Evolutionary conservation across 1,140 invertebrate genomes (phyloP), one percentile per base, ranked within the genome.

Genomic region (Calosoma granatense): DNA sequence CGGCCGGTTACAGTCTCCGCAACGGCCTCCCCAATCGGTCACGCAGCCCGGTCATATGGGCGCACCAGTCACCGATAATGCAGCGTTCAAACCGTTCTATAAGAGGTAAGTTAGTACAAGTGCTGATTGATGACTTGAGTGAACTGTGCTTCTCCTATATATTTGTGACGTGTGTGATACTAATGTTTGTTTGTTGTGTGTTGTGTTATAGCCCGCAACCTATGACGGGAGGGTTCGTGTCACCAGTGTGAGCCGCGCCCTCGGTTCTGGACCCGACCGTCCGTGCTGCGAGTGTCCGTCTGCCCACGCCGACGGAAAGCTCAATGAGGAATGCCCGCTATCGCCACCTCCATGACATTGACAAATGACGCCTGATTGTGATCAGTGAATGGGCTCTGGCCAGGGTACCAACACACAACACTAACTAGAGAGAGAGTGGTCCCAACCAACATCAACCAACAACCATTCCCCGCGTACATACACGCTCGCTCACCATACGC

Each of bases 1-100:
- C 64, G 71, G 77, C 53, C 54, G 72, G 63, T 22, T 73, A 62
- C 60, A 75, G 61, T 64, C 78, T 75, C 70, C 78, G 70, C 62
- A 77, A 69, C 57, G 74, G 70, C 71, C 67, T 75, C 71, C 65
- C 76, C 59, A 59, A 74, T 63, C 64, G 75, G 68, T 60, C 78
- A 67, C 76, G 6, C 79, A 73, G 63, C 72, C 71, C 59, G 36
- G 76, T 68, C 65, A 74, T 75, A 65, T 82, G 79, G 36, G 73
- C 77, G 64, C 79, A 79, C 67, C 80, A 81, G 73, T 76, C 56
- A 58, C 65, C 62, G 75, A 81, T 61, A 78, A 81, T 61, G 82
- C 87, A 36, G 84, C 84, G 65, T 92, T 91, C 68, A 90, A 90
- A 72, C 88, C 88, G 53, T 88, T 91, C 72, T 92, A 90, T 70